Conservation (phyloP, 2,797 vertebrate species). For the Urosaurus nigricauda region DNA sequence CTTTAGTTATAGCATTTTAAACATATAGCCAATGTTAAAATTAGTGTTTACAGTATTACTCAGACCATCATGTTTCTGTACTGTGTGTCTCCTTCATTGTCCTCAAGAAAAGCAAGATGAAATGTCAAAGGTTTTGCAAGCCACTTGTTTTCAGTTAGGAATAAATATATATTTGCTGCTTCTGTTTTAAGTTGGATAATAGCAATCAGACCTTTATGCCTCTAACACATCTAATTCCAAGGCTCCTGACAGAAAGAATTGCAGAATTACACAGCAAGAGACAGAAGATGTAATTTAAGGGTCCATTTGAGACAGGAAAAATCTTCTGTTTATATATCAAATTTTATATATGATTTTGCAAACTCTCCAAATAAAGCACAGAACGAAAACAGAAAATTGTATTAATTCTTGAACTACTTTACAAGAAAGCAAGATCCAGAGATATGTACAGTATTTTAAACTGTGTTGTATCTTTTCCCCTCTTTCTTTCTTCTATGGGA, state of each 20-base stretch:
- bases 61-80: slow-evolving; percentile 21
- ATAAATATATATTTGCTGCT: slow-evolving; percentile 39
- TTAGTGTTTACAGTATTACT: slow-evolving; percentile 25
- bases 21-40: slow-evolving; percentile 37
- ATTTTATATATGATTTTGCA: not conserved
- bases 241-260: slow-evolving; percentile 16
- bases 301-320: slow-evolving; percentile 24
- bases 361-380: not conserved
- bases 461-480: not conserved
- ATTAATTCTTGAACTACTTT: not conserved
- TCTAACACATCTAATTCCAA: slow-evolving; percentile 21
- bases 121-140: slow-evolving; percentile 34
- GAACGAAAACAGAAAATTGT: not conserved
- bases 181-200: slow-evolving; percentile 37
- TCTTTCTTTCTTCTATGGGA: not conserved
- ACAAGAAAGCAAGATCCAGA: not conserved
- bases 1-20: slow-evolving; percentile 20
- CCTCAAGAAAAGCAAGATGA: slow-evolving; percentile 7
- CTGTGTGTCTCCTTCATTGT: slow-evolving; percentile 15
- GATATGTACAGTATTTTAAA: not conserved
- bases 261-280: slow-evolving; percentile 31
- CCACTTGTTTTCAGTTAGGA: slow-evolving; percentile 37
- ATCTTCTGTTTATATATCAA: slow-evolving; percentile 36
- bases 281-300: slow-evolving; percentile 29
- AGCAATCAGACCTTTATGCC: slow-evolving; percentile 20